Conservation (phyloP, 2,113 vertebrate genomes). For the Turnix velox region DNA sequence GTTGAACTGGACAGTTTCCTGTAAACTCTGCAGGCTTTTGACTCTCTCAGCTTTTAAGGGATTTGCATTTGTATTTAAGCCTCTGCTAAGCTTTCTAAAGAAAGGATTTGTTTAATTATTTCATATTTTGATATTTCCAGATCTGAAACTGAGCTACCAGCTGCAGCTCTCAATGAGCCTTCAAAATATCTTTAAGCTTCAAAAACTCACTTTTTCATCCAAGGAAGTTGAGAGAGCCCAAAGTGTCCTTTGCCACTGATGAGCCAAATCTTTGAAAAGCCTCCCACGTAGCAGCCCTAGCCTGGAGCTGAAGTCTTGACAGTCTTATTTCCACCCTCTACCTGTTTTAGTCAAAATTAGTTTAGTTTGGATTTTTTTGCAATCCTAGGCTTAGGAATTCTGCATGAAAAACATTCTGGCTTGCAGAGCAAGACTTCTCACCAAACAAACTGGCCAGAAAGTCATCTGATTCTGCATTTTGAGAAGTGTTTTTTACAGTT, state of each 20-base stretch:
- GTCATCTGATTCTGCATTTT: background rate
- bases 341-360: background rate
- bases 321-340: background rate
- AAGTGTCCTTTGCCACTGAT: background rate
- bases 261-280: background rate
- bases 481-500: background rate
- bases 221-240: background rate
- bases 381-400: background rate
- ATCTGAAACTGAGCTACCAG: background rate
- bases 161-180: background rate
- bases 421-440: background rate
- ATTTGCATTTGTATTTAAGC: conserved; percentile 19
- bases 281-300: background rate
- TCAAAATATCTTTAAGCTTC: background rate
- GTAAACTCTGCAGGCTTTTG: background rate
- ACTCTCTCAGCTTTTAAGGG: background rate
- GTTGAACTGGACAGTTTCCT: background rate
- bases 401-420: background rate
- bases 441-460: background rate
- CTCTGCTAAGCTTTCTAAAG: background rate
- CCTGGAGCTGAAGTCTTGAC: background rate
- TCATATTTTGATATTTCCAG: background rate
- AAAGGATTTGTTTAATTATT: background rate
- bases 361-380: background rate
- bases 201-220: background rate